Evolutionary conservation across 1,140 invertebrate species (phyloP), one percentile per base, ranked within the genome.

Genomic region (Propsilocerus akamusi): DNA sequence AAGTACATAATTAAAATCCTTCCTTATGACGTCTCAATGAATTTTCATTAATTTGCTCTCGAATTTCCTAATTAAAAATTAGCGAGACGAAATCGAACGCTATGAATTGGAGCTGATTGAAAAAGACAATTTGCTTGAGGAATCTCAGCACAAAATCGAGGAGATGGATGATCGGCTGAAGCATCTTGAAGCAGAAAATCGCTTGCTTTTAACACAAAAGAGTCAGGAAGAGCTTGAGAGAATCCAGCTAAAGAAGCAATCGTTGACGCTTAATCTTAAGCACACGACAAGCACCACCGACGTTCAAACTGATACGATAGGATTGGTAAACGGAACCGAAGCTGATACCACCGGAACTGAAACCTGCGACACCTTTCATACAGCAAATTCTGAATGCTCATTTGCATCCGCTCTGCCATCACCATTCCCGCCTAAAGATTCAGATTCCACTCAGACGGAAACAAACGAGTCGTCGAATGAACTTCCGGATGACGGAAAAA

Each of bases 311-410:
- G 55, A 63, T 56, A 24, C 34, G 17, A 14, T 20, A 20, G 34
- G 14, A 41, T 41, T 41, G 34, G 22, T 17, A 22, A 10, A 41
- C 14, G 10, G 5, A 41, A 41, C 61, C 54, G 37, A 50, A 53
- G 47, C 64, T 59, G 47, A 65, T 54, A 54, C 34, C 20, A 37
- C 68, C 64, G 58, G 71, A 65, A 62, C 65, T 55, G 59, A 72
- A 69, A 74, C 75, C 3, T 72, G 71, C 25, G 80, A 83, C 54
- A 83, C 80, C 0, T 85, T 81, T 59, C 81, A 83, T 60, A 83
- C 81, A n/a, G 81, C 81, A 0, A 63, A 70, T 14, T 75, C 73
- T 12, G 67, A 66, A 50, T 68, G 69, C 54, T 70, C 68, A 22
- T 53, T 54, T 28, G 48, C 50, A 14, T 52, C 57, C 10, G 53